Evolutionary conservation across 2,113 vertebrate species (phyloP).

Genomic region (Tenrec ecaudatus): DNA sequence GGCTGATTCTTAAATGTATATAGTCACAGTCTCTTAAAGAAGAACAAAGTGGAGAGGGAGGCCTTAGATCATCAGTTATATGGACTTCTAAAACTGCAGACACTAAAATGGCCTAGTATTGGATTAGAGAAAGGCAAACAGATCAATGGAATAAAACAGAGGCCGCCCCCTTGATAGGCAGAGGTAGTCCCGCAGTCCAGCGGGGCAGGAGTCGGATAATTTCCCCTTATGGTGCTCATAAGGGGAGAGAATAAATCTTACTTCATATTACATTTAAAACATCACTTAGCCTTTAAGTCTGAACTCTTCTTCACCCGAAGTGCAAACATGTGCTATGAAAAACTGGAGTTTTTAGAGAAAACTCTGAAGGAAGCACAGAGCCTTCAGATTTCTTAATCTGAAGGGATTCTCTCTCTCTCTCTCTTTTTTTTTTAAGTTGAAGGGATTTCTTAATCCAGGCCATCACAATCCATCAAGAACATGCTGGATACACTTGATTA

Average conservation of each 20-base stretch:
- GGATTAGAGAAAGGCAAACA: neutral
- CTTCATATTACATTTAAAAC: neutral
- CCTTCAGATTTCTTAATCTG: neutral
- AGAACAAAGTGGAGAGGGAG: neutral
- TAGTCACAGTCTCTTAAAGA: neutral
- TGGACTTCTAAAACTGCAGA: neutral
- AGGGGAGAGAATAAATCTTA: neutral
- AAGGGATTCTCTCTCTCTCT: no score
- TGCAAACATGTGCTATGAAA: neutral
- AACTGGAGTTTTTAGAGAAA: slow-evolving; percentile 39
- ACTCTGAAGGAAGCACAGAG: neutral
- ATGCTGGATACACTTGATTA: neutral
- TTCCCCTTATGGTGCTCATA: neutral
- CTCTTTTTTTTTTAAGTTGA: neutral
- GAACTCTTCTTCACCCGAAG: slow-evolving; percentile 23
- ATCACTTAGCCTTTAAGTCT: neutral
- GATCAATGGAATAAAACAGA: neutral
- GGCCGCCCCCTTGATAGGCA: neutral
- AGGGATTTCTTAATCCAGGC: slow-evolving; percentile 3
- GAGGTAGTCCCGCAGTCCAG: neutral
- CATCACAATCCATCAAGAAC: slow-evolving; percentile 3
- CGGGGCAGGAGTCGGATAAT: neutral
- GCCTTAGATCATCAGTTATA: neutral
- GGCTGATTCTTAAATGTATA: neutral
- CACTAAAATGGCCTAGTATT: neutral